A percentile compares a stretch with the other conserved stretches of the same genome.
Evolutionary conservation across 64 coral and sea anemone genomes (phyloP).

Genomic region (Trachythela sp.): DNA sequence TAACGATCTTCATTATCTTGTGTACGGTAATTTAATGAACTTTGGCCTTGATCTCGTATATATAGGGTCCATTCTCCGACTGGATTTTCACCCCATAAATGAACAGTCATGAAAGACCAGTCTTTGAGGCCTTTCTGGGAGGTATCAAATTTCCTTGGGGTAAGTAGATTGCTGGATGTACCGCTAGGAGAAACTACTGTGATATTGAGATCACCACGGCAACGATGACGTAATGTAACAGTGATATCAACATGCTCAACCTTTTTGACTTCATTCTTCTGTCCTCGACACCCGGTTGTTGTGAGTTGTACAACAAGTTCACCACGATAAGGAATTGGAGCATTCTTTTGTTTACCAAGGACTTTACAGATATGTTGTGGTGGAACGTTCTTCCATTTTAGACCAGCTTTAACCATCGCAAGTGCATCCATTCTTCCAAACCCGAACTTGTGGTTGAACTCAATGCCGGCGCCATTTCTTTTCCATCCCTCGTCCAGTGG

Average conservation of each 20-base stretch:
- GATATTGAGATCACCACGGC: slow-evolving; percentile 82
- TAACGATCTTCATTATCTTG: not conserved
- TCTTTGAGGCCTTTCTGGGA: slow-evolving; percentile 67
- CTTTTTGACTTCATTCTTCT: slow-evolving; percentile 56
- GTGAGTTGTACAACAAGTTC: slow-evolving; percentile 37
- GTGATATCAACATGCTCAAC: slow-evolving; percentile 83
- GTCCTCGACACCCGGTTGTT: slow-evolving; percentile 66
- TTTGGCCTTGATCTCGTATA: not conserved
- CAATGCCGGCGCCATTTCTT: slow-evolving; percentile 68
- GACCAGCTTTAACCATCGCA: slow-evolving; percentile 57
- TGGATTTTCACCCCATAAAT: slow-evolving; percentile 87
- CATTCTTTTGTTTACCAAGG: slow-evolving; percentile 18
- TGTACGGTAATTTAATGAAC: no score
- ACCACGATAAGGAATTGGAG: slow-evolving; percentile 53
- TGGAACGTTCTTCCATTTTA: slow-evolving; percentile 70
- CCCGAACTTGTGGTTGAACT: slow-evolving; percentile 96
- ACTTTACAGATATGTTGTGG: slow-evolving; percentile 78
- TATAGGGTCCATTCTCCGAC: slow-evolving; percentile 52
- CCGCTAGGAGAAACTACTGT: slow-evolving; percentile 64
- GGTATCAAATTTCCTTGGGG: slow-evolving; percentile 62
- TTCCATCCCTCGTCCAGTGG: slow-evolving; percentile 81
- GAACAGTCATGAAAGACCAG: slow-evolving; percentile 94
- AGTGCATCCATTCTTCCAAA: slow-evolving; percentile 85
- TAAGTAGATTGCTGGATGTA: slow-evolving; percentile 64
- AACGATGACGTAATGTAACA: slow-evolving; percentile 71